Base-by-base conservation (phyloP, 2,797 vertebrate genomes). In the Tapera naevia region DNA sequence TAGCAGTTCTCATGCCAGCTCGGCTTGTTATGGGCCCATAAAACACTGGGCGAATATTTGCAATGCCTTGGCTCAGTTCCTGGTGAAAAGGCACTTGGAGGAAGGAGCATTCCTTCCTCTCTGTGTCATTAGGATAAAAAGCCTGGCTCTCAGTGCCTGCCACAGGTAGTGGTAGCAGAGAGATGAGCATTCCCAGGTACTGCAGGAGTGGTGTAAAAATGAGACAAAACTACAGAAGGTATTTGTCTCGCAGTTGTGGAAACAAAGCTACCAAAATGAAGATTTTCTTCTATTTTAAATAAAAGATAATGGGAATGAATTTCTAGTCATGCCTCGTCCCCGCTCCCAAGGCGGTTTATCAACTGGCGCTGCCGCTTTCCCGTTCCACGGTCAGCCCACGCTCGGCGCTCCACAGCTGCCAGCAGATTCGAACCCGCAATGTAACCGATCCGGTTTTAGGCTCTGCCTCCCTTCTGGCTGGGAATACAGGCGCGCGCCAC, bases 1-100 rank as follows among this genome's bases (percentile, higher is more conserved):
- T 94, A 94, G 92, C 96, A 76, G 92, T 76, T 94, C 67, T 89
- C 93, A 73, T 2, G 79, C 50, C 96, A 92, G 82, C 64, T 86
- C 87, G 67, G 82, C 60, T 93, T 2, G 4, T 54, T 95, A 91
- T 2, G 17, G 69, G 94, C 89, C 89, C 93, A 48, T 39, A 78
- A 88, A 91, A 74, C 50, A 69, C 0, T 80, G 87, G 81, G 75
- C 57, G 3, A 79, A 75, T 16, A 17, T 91, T 94, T 95, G 95
- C 71, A 86, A 95, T 96, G 88, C 61, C 88, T 95, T 91, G 93
- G 69, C 75, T 96, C 11, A 1, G 79, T 19, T 90, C 85, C 37
- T 93, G 95, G 28, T 71, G 89, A 71, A 91, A 94, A 93, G 70
- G 87, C 53, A 95, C 79, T 66, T 58, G 60, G 65, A 95, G 92